Evolutionary conservation across 2,888 invertebrate species (phyloP), one percentile per base, ranked within the genome.

Genomic region (Phorcus lineatus): DNA sequence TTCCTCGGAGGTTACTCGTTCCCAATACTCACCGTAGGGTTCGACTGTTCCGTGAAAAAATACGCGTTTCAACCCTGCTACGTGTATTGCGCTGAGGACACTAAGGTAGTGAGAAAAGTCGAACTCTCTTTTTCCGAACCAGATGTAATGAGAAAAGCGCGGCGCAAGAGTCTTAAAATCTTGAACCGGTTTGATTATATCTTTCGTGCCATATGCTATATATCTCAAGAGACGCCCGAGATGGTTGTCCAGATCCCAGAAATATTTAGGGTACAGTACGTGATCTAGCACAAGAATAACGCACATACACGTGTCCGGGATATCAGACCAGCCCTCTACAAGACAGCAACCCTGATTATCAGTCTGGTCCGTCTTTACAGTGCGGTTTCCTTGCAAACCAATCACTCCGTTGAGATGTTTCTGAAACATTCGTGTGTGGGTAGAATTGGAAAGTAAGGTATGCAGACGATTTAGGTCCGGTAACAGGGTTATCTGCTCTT

Each of bases 1-100:
- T 22, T 74, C 52, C 19, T 74, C 74, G 22, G 40, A n/a, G 0
- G 47, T 40, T 7, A 74, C 36, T n/a, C 22, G 19, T 16, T 74
- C 74, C 74, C 74, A 74, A n/a, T 52, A 74, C n/a, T 74, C 52
- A 3, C 74, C 74, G 19, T 40, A 47, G n/a, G 74, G 74, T n/a
- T 74, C 74, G 11, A 52, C 13, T 11, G 22, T 31, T 28, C 74
- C 74, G 22, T 74, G 74, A 19, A 74, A 40, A 31, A 74, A 74
- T 22, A 74, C 74, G 3, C 36, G 28, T 19, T 36, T n/a, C 19
- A 74, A 17, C 2, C 74, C 74, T 36, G 74, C 74, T 2, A 74
- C 74, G 74, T 74, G 36, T 19, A 74, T 74, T 17, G 74, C 74
- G 11, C 74, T 74, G 22, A 74, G 36, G 13, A 74, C 47, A 31